Evolutionary conservation across 2,888 invertebrate genomes (phyloP), one percentile per base, ranked within the genome.

Genomic region (Aporophyla lueneburgensis): DNA sequence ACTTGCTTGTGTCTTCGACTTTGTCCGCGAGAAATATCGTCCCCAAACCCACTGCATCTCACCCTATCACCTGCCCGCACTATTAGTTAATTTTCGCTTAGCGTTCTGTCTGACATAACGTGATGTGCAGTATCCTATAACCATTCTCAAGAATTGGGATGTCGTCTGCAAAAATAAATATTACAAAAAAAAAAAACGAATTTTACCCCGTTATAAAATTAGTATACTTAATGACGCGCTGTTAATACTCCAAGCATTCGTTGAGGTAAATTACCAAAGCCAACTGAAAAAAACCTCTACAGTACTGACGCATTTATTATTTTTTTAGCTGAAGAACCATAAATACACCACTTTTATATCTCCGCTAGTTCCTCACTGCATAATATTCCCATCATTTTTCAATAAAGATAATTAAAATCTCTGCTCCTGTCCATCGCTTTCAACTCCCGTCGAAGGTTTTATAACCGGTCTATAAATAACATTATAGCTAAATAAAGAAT

Each of bases 401-500:
- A 70, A 56, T n/a, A 76, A 51, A 24, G 7, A n/a, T 53, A 54
- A 63, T 76, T 49, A 33, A 58, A 59, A 14, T 16, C 14, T 49
- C 51, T 53, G 5, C 27, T 40, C 56, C 54, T 33, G 27, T 54
- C 16, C 49, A 33, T 65, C 40, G 46, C 21, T 19, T 54, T 70
- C 14, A 9, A 40, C 24, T 14, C n/a, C 21, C 33, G 16, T 10
- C 40, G 12, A 61, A 46, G 54, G 21, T 63, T 58, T 46, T 73
- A 24, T 51, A 69, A 53, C 14, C 33, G 5, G n/a, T 49, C 40
- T 77, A 65, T 58, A 56, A 40, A 68, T 68, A 43, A 54, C 54
- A 54, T 58, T 54, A 62, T 73, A 70, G 67, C 58, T 71, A 51
- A 59, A 7, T 54, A 59, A 24, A 67, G 58, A 66, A 66, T 53